Base-by-base conservation (phyloP, 2,797 vertebrate genomes). In the Leptoclinus maculatus region DNA sequence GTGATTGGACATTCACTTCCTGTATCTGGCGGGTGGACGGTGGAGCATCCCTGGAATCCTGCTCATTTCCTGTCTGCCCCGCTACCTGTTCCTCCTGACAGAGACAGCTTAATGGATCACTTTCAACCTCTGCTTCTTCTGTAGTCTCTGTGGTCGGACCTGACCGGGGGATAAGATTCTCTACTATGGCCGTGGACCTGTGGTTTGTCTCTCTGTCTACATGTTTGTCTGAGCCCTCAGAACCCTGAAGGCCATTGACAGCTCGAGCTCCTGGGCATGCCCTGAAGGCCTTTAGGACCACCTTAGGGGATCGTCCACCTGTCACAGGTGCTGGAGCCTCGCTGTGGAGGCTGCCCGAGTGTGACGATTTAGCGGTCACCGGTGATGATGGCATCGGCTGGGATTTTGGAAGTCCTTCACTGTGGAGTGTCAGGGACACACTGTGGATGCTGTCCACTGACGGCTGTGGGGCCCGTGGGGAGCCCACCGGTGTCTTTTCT, bases 1-100 rank as follows among this genome's bases (percentile, higher is more conserved):
- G 90, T 83, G 88, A 91, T 91, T 92, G 93, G 84, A 84, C 76
- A 69, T 67, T 87, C 53, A 76, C 81, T 82, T 91, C 89, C 85
- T 91, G 88, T 76, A 76, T 84, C 73, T 87, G 87, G 76, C 71
- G 78, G 66, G 85, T 82, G 82, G 87, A 89, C 81, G 90, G 80
- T 66, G 79, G 87, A 91, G 87, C 87, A 86, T 93, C 88, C 66
- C 78, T 91, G 93, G 93, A 95, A 94, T 94, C 91, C 82, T 84
- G 83, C 73, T 93, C 85, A 91, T 94, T 94, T 93, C 91, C 92
- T 89, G 90, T 87, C 72, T 84, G 89, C 80, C 84, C 83, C 36
- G 79, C 83, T 79, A 80, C 83, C 67, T 82, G 89, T 92, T 89
- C 89, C 86, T 90, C 90, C 57, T 63, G 78, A 78, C 79, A 85